Conservation (phyloP, 1,140 invertebrate species). For the Diabrotica undecimpunctata region DNA sequence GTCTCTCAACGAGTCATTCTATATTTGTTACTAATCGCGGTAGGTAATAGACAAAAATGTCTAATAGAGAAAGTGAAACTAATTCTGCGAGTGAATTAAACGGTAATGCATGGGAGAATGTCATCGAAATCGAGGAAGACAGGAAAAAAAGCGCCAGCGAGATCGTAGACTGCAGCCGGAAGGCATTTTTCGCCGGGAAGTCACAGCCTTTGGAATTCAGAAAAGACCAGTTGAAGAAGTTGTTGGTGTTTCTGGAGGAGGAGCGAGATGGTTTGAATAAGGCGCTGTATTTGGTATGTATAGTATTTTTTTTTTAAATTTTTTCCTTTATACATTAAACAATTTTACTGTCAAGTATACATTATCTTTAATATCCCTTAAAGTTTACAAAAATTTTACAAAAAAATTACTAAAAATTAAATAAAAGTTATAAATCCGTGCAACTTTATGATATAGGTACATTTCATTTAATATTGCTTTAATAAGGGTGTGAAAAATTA, state of each 20-base stretch:
- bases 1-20: too few species aligned
- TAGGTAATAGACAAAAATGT: constrained; percentile 11
- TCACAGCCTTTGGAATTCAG: constrained; percentile 75
- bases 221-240: constrained; percentile 69
- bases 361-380: too few species aligned
- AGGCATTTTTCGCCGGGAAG: constrained; percentile 63
- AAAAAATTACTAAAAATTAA: too few species aligned
- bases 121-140: constrained; percentile 8
- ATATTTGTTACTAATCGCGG: too few species aligned
- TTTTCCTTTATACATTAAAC: too few species aligned
- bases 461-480: too few species aligned
- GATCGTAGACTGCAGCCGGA: constrained; percentile 21
- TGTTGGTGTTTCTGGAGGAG: constrained; percentile 77
- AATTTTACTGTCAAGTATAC: too few species aligned
- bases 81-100: not conserved
- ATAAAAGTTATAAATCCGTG: too few species aligned
- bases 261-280: constrained; percentile 67
- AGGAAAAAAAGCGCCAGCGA: constrained; percentile 22
- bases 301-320: not conserved
- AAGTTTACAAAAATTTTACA: too few species aligned
- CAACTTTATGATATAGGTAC: too few species aligned
- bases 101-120: constrained; percentile 17
- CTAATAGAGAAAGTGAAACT: constrained; percentile 22
- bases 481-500: too few species aligned
- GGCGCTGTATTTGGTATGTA: constrained; percentile 59